Evolutionary conservation across 1,140 invertebrate species (phyloP).

Genomic region (Dufourea novaeangliae): DNA sequence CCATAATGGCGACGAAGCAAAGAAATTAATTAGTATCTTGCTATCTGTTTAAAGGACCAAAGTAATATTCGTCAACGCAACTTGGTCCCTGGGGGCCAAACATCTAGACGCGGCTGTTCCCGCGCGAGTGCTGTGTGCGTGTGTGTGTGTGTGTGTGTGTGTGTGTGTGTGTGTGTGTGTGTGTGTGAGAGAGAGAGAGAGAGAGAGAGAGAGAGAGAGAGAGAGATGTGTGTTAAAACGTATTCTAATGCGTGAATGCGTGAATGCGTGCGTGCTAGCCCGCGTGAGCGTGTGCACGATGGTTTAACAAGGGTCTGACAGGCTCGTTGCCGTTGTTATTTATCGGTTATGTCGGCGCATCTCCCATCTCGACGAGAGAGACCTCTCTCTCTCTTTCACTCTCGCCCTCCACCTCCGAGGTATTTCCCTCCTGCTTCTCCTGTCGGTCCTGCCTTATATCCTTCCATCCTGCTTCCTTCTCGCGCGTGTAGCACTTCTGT

Average conservation of each 20-base stretch:
- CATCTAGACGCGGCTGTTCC: neutral
- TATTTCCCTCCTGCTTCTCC: constrained; percentile 23
- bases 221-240: constrained; percentile 64
- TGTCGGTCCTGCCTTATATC: neutral
- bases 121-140: too few species aligned
- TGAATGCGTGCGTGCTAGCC: constrained; percentile 59
- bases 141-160: too few species aligned
- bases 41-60: constrained; percentile 44
- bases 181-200: constrained; percentile 15
- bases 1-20: constrained; percentile 32
- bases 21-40: constrained; percentile 62
- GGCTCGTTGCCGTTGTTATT: constrained; percentile 81
- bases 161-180: too few species aligned
- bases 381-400: constrained; percentile 10
- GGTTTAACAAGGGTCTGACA: constrained; percentile 81
- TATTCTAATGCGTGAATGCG: constrained; percentile 73
- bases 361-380: constrained; percentile 76
- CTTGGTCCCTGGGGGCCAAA: constrained; percentile 30
- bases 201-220: constrained; percentile 18
- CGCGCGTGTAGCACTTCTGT: constrained; percentile 56
- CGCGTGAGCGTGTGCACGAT: constrained; percentile 68
- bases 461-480: constrained; percentile 25
- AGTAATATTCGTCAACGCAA: constrained; percentile 59
- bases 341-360: constrained; percentile 80
- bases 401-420: constrained; percentile 1